Base-by-base conservation (phyloP, 2,888 invertebrate species). In the Drosophila yooni region DNA sequence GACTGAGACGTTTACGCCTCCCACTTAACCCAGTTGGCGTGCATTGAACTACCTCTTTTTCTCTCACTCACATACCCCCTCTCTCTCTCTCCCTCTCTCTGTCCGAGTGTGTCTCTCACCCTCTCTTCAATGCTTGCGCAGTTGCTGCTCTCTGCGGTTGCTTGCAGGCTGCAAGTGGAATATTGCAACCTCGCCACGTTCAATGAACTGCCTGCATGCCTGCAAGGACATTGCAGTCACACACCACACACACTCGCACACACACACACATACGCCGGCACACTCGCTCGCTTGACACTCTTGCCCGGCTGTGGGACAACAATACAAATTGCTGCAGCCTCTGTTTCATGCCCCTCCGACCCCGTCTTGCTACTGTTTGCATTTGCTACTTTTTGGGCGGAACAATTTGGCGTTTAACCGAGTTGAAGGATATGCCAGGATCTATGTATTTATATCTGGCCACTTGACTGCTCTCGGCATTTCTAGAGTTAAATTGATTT, bases 171-270 rank as follows among this genome's bases (percentile, higher is more conserved):
- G 88, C 88, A 86, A 70, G 79, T 76, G 68, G 65, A 68, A n/a
- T 46, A 46, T 64, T 77, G 80, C 69, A 70, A 48, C 60, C 70
- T 72, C 70, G 70, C 40, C 46, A 56, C 70, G 76, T 77, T 63
- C 89, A 84, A 75, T 87, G 89, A 87, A 89, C 87, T 78, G 76
- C 57, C 31, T 51, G 48, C 88, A 13, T 38, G 56, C 21, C 43
- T 76, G 88, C 85, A 87, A 87, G 89, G 89, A 75, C 83, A 81
- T 73, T 87, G 84, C 89, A 87, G 82, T 68, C 66, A 27, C 43
- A 59, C 43, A 48, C 40, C 56, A 51, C 38, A 57, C 31, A 50
- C 48, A 57, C 29, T 25, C 51, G 21, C 25, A 48, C 38, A 15
- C n/a, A n/a, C 57, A 76, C 13, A 36, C 18, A 58, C 2, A 25